Percentiles rank a stretch among this genome's conserved stretches.
These are phyloP conservation scores for Pseudanteris insignis DNA, from an alignment of 2,888 invertebrate species.

Conservation along the genomic window DNA sequence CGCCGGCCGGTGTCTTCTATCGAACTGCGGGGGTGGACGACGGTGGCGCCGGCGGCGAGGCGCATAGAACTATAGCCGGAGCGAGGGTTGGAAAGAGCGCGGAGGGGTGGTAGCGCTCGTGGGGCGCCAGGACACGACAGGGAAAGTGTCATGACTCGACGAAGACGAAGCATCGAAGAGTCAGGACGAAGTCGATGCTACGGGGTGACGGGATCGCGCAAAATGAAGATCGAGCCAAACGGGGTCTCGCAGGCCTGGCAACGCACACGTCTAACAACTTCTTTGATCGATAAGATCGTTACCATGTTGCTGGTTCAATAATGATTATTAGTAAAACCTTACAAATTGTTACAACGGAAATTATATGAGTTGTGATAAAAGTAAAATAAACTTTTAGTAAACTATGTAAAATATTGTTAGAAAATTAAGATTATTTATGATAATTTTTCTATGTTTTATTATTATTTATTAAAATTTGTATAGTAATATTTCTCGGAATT, in stretches of 20 bases:
- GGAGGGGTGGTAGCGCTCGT: slow-evolving; percentile 17
- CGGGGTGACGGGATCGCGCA: slow-evolving; percentile 11
- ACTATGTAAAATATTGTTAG: too few species aligned
- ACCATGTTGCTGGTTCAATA: slow-evolving; percentile 1
- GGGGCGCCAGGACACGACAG: slow-evolving; percentile 28
- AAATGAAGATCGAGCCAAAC: slow-evolving; percentile 13
- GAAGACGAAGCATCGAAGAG: slow-evolving; percentile 26
- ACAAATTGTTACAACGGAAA: not conserved
- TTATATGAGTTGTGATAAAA: too few species aligned
- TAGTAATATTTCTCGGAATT: too few species aligned
- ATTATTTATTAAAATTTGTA: too few species aligned
- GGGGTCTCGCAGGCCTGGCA: slow-evolving; percentile 24
- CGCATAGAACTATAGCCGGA: slow-evolving; percentile 26
- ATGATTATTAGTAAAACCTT: too few species aligned
- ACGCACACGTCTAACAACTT: slow-evolving; percentile 9
- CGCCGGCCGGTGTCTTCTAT: slow-evolving; percentile 66
- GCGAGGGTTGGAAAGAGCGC: slow-evolving; percentile 25
- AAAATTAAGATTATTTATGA: too few species aligned
- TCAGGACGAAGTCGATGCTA: slow-evolving; percentile 10
- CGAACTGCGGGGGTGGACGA: slow-evolving; percentile 64
- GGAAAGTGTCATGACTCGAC: slow-evolving; percentile 36
- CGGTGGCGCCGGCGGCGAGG: slow-evolving; percentile 59
- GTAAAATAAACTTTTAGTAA: too few species aligned
- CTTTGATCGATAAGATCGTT: slow-evolving; percentile 11
- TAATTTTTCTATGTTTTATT: too few species aligned